Percentiles rank a stretch among this genome's conserved stretches.
These are phyloP conservation scores for Tragelaphus eurycerus DNA, from an alignment of 2,797 vertebrate species.

Conservation along the genomic window DNA sequence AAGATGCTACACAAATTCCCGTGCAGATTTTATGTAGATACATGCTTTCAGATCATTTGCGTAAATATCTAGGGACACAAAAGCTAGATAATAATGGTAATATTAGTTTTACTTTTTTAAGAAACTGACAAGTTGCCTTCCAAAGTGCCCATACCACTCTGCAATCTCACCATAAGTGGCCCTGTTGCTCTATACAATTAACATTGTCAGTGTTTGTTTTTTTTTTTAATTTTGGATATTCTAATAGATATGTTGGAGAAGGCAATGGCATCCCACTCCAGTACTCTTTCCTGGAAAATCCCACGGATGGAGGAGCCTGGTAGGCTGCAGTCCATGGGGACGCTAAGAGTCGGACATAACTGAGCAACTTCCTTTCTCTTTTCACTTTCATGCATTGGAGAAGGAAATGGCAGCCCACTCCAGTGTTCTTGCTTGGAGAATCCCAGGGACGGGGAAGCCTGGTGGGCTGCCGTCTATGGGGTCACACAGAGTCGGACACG, in stretches of 20 bases:
- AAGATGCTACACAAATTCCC: neutral
- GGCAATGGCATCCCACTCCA: no score
- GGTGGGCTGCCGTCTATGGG: no score
- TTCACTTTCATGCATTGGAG: no score
- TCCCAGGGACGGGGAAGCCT: no score
- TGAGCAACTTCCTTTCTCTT: no score
- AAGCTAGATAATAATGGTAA: neutral
- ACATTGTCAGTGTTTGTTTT: neutral
- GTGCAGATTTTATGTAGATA: neutral
- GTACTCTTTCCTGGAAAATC: no score
- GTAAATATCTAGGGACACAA: neutral
- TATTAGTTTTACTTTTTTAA: neutral
- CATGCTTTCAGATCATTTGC: neutral
- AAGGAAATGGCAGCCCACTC: no score
- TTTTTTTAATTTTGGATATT: neutral
- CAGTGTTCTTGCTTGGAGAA: no score
- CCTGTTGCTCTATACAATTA: neutral
- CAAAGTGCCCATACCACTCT: neutral
- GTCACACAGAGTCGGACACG: no score
- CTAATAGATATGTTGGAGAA: neutral
- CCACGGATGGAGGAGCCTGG: no score
- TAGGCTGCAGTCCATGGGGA: no score
- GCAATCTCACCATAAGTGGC: neutral
- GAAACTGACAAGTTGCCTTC: neutral
- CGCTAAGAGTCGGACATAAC: no score